Evolutionary conservation across 2,113 vertebrate species (phyloP).

Genomic region (Rhagologus leucostigma): DNA sequence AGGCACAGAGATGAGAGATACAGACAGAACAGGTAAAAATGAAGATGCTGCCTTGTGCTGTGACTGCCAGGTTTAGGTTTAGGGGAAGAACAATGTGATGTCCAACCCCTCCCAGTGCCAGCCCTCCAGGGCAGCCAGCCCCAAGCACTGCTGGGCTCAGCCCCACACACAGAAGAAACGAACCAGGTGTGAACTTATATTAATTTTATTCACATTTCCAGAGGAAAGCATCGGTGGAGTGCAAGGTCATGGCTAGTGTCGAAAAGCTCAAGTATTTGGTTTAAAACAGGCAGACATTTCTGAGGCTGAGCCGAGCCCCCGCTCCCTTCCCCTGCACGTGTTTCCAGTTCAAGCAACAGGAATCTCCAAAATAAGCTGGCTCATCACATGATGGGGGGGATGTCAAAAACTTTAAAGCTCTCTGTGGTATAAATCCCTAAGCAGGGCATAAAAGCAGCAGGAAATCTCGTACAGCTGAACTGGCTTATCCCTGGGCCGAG

Average conservation of each 20-base stretch:
- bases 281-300: background rate
- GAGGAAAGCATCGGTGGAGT: slow-evolving; percentile 21
- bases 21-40: accelerated
- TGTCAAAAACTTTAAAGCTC: slow-evolving; percentile 48
- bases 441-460: slow-evolving; percentile 5
- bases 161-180: background rate
- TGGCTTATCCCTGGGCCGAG: background rate
- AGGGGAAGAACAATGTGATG: background rate
- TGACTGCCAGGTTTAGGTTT: background rate
- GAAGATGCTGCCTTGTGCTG: background rate
- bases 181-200: background rate
- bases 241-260: background rate
- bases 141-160: background rate
- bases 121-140: background rate
- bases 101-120: no score
- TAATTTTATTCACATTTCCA: slow-evolving; percentile 61
- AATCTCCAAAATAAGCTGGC: background rate
- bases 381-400: background rate
- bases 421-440: slow-evolving; percentile 1
- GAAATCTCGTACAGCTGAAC: slow-evolving; percentile 26
- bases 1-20: background rate
- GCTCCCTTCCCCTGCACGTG: background rate
- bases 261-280: background rate
- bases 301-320: background rate
- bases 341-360: background rate